Conservation (phyloP, 2,888 invertebrate species). For the Ametastegia equiseti region DNA sequence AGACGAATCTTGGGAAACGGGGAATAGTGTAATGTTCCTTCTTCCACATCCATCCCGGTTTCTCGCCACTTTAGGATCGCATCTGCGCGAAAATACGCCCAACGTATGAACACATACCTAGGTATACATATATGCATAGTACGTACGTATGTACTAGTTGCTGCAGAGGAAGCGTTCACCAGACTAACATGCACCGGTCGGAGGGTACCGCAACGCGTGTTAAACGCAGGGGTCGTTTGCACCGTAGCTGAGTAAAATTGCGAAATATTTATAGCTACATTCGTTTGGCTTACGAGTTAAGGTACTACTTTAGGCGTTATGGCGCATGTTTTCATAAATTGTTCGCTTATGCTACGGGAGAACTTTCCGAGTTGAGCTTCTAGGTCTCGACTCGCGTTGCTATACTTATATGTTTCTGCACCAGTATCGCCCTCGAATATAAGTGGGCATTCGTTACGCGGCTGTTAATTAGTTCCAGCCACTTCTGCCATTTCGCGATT, state of each 20-base stretch:
- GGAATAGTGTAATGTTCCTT: background rate
- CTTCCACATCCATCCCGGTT: background rate
- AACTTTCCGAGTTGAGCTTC: slow-evolving; percentile 27
- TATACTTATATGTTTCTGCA: slow-evolving; percentile 11
- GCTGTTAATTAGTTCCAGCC: slow-evolving; percentile 64
- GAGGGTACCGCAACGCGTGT: background rate
- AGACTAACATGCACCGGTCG: too few relatives aligned
- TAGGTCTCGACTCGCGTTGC: background rate
- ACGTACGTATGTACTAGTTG: background rate
- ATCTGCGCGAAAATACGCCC: slow-evolving; percentile 6
- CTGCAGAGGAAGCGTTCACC: background rate
- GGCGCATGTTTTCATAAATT: slow-evolving; percentile 42
- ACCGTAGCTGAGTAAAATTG: slow-evolving; percentile 59
- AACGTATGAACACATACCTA: background rate
- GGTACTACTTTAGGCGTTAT: slow-evolving; percentile 46
- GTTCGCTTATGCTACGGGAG: slow-evolving; percentile 35
- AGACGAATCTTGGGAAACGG: slow-evolving; percentile 18
- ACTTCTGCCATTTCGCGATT: slow-evolving; percentile 57
- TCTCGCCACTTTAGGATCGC: background rate
- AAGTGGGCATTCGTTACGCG: slow-evolving; percentile 56
- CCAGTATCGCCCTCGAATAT: slow-evolving; percentile 11
- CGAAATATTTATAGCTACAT: slow-evolving; percentile 66
- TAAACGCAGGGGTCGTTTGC: slow-evolving; percentile 40
- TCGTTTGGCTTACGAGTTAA: slow-evolving; percentile 63
- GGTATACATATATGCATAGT: background rate